A percentile compares a stretch with the other conserved stretches of the same genome.
phyloP scores from a whole-genome alignment of 1,140 invertebrate species.

The Zaprionus kolodkinae region DNA sequence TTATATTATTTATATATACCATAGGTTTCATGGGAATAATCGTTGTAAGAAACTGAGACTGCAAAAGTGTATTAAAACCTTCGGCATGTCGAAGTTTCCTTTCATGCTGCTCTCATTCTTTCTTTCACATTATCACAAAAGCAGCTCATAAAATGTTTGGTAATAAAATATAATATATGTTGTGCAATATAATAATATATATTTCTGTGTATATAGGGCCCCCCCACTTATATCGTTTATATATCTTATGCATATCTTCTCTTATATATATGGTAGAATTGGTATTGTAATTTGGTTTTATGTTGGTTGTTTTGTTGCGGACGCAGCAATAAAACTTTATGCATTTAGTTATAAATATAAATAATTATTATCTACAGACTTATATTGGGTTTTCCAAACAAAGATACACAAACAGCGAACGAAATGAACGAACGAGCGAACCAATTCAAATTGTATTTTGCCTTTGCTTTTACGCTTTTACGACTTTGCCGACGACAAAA shows the following conservation, averaged over 20 bases:
- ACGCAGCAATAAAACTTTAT: conserved; percentile 74
- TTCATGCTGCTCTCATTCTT: neutral
- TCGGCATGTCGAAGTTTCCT: too few species aligned
- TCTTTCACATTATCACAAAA: conserved; percentile 18
- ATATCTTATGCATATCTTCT: conserved; percentile 27
- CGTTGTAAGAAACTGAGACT: too few species aligned
- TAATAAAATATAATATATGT: conserved; percentile 56
- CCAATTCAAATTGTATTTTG: conserved; percentile 47
- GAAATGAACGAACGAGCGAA: conserved; percentile 32
- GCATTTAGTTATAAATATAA: conserved; percentile 82
- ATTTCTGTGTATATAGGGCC: conserved; percentile 30
- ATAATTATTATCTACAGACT: conserved; percentile 76
- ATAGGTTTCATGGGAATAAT: too few species aligned
- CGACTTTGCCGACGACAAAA: conserved; percentile 37
- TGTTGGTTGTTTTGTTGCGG: conserved; percentile 67
- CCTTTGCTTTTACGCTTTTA: conserved; percentile 65
- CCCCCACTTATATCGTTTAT: conserved; percentile 8
- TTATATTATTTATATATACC: too few species aligned
- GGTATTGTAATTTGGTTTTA: conserved; percentile 76
- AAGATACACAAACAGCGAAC: conserved; percentile 19
- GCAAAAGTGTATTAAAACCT: too few species aligned
- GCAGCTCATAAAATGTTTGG: conserved; percentile 30
- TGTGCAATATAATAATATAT: conserved; percentile 61
- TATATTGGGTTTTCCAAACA: conserved; percentile 60
- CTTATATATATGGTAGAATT: conserved; percentile 38